A percentile compares a stretch with the other conserved stretches of the same genome.
Evolutionary conservation across 2,113 vertebrate genomes (phyloP).

Genomic region (Microcebus murinus): DNA sequence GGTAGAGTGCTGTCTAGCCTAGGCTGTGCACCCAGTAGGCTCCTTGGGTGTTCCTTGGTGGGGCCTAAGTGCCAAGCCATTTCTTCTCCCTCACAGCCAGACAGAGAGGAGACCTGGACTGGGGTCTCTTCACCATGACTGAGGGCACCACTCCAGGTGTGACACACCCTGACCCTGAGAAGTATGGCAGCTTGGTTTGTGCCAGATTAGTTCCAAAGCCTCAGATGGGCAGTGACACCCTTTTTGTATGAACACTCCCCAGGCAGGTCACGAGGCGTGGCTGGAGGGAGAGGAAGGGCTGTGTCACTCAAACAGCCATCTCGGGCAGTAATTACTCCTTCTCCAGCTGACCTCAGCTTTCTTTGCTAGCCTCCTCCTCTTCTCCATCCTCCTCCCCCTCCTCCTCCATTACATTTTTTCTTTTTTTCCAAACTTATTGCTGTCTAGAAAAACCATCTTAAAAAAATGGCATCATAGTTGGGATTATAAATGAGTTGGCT

Average conservation of each 20-base stretch:
- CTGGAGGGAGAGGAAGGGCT: background rate
- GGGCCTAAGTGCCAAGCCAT: background rate
- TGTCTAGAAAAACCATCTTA: background rate
- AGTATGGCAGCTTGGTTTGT: background rate
- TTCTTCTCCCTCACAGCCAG: background rate
- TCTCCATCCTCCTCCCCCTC: background rate
- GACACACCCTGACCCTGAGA: background rate
- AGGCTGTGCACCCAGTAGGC: background rate
- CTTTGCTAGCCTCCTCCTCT: background rate
- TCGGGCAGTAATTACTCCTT: background rate
- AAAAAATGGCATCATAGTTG: background rate
- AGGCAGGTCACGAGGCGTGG: background rate
- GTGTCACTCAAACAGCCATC: background rate
- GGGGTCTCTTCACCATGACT: background rate
- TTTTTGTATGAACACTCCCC: background rate
- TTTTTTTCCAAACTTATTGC: background rate
- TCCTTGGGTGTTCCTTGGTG: background rate
- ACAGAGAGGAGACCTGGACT: background rate
- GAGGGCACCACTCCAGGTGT: background rate
- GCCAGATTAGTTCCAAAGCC: conserved; percentile 18
- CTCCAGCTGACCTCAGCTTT: background rate
- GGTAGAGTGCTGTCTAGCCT: background rate
- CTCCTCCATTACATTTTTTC: background rate
- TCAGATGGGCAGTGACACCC: background rate
- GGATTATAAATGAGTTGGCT: conserved; percentile 56